Conservation (phyloP, 2,113 vertebrate genomes). For the Cynopterus brachyotis region DNA sequence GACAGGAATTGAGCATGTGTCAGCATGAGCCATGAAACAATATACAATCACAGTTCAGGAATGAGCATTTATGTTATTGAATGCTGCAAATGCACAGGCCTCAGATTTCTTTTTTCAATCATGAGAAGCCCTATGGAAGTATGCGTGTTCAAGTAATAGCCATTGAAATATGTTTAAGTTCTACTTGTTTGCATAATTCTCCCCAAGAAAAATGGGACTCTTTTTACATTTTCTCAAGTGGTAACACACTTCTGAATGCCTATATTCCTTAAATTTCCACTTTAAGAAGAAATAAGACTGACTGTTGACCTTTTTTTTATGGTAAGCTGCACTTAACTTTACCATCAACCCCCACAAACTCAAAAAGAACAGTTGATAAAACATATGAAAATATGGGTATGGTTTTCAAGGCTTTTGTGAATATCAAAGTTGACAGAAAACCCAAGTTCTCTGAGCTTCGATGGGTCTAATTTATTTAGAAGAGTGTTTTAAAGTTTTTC, state of each 20-base stretch:
- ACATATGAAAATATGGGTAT: neutral
- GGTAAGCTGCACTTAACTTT: neutral
- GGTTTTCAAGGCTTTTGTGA: neutral
- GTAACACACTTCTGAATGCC: neutral
- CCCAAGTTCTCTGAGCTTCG: neutral
- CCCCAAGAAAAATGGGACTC: neutral
- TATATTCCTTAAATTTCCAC: neutral
- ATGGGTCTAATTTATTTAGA: neutral
- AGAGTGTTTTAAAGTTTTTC: neutral
- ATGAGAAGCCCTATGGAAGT: conserved; percentile 21
- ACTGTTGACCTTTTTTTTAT: neutral
- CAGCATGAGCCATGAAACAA: conserved; percentile 55
- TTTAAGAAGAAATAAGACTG: neutral
- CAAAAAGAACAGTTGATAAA: neutral
- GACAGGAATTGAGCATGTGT: conserved; percentile 32
- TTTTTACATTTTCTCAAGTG: neutral
- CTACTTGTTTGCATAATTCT: conserved; percentile 50
- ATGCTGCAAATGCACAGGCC: conserved; percentile 40
- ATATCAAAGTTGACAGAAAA: neutral
- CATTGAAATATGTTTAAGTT: conserved; percentile 12
- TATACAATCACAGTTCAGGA: conserved; percentile 67
- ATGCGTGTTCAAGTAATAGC: conserved; percentile 20
- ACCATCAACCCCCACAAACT: neutral
- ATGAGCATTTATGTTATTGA: conserved; percentile 43
- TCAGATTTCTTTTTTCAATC: conserved; percentile 8